phyloP scores from a whole-genome alignment of 2,113 vertebrate species.

The Ammodytes dubius region DNA sequence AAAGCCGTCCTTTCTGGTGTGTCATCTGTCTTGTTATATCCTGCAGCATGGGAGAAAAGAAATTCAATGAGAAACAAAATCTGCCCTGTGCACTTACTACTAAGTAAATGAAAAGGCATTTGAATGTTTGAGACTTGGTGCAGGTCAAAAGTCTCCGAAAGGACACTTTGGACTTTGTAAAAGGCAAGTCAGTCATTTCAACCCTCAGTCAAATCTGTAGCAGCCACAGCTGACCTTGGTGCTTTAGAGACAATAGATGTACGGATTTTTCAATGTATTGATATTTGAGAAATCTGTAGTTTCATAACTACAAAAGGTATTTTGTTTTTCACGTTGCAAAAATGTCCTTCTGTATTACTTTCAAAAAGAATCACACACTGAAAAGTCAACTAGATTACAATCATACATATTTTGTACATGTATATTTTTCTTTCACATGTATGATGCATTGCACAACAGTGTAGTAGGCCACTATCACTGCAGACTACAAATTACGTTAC shows the following conservation, averaged over 20 bases:
- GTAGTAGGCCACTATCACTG: not conserved
- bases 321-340: not conserved
- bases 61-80: conserved; percentile 28
- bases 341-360: not conserved
- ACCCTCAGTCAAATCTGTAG: not conserved
- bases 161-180: conserved; percentile 23
- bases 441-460: not conserved
- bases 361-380: not conserved
- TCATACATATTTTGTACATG: not conserved
- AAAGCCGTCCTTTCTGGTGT: conserved; percentile 94
- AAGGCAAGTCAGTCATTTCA: conserved; percentile 6
- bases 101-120: conserved; percentile 37
- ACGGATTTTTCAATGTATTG: not conserved
- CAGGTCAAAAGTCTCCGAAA: conserved; percentile 22
- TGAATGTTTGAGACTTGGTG: conserved; percentile 33
- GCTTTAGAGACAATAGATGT: not conserved
- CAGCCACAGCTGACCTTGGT: not conserved
- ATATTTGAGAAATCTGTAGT: not conserved
- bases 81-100: conserved; percentile 37
- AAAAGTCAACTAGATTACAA: not conserved
- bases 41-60: conserved; percentile 80
- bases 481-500: not conserved
- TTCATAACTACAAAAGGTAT: not conserved
- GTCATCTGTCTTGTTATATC: conserved; percentile 97
- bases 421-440: no score